Evolutionary conservation across 2,113 vertebrate genomes (phyloP), one percentile per base, ranked within the genome.

Genomic region (Ondatra zibethicus): DNA sequence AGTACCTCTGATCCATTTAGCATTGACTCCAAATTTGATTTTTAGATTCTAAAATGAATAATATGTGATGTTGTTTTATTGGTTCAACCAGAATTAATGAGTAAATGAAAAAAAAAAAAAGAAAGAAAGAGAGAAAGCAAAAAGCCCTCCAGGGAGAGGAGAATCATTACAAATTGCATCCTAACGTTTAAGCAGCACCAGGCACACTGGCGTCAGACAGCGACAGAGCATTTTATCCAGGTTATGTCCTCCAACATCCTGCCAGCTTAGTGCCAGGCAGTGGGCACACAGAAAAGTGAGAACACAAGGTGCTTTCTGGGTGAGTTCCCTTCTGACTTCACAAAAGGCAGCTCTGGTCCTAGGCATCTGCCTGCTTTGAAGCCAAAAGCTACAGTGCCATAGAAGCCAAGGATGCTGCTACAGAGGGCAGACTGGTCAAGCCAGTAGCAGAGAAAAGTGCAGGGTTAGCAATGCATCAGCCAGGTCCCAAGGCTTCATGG

Each of bases 21-120:
- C 95, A 97, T 75, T 90, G 97, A 97, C 92, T 95, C 92, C 68
- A 89, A 95, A 92, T 97, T 92, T 89, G 89, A 98, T 88, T 97
- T 97, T 97, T 84, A 90, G 88, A 75, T 95, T 94, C 91, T 45
- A 86, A 98, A 98, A 92, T 55, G 96, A 98, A 97, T 52, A 29
- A 96, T 88, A 70, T n/a, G 65, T n/a, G 63, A 96, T 88, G 4
- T 3, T 77, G 47, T 90, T 97, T 96, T 92, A 96, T 82, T 82
- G 96, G 77, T 17, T 96, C 14, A 86, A 89, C 27, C 52, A 78
- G 96, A 97, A 91, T 75, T 94, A 97, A 95, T 93, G 70, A 89
- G 55, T 91, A 96, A 96, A 93, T 86, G 86, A 70, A n/a, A 72
- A 27, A 36, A n/a, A 2, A 17, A n/a, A 77, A 23, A 2, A 17